phyloP scores from a whole-genome alignment of 2,113 vertebrate genomes.

The Eublepharis macularius region DNA sequence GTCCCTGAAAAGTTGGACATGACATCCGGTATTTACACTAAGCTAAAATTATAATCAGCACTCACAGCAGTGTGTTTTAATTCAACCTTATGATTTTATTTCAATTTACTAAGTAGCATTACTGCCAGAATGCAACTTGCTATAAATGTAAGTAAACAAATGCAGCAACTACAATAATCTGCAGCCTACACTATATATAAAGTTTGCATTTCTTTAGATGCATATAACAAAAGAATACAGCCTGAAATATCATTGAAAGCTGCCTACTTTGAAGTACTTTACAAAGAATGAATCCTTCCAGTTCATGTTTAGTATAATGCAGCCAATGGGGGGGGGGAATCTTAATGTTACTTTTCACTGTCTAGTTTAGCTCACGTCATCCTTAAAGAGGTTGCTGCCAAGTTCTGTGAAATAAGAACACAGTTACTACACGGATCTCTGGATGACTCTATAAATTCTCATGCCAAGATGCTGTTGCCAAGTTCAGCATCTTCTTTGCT shows the following conservation, averaged over 20 bases:
- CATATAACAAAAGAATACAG: slow-evolving; percentile 58
- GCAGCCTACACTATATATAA: slow-evolving; percentile 67
- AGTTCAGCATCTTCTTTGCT: slow-evolving; percentile 83
- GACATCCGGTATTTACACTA: slow-evolving; percentile 85
- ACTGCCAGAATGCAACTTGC: slow-evolving; percentile 84
- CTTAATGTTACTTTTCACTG: slow-evolving; percentile 55
- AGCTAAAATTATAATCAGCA: slow-evolving; percentile 83
- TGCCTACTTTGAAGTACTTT: slow-evolving; percentile 54
- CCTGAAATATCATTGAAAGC: slow-evolving; percentile 41
- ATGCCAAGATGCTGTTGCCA: slow-evolving; percentile 90
- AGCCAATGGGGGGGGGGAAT: slow-evolving; percentile 65
- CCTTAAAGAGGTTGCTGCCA: slow-evolving; percentile 77
- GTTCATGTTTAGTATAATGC: slow-evolving; percentile 46
- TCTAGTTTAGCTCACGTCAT: slow-evolving; percentile 72
- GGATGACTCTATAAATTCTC: slow-evolving; percentile 83
- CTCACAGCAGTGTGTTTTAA: slow-evolving; percentile 84
- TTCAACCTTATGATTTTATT: slow-evolving; percentile 85
- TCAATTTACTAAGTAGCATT: slow-evolving; percentile 84
- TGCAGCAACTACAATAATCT: slow-evolving; percentile 64
- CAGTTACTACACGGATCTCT: slow-evolving; percentile 87
- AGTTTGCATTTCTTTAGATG: slow-evolving; percentile 71
- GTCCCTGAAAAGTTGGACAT: slow-evolving; percentile 85
- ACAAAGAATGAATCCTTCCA: slow-evolving; percentile 43
- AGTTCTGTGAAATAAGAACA: slow-evolving; percentile 79
- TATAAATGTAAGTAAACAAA: slow-evolving; percentile 85